phyloP scores from a whole-genome alignment of 2,113 vertebrate species.

The Saguinus imperator region DNA sequence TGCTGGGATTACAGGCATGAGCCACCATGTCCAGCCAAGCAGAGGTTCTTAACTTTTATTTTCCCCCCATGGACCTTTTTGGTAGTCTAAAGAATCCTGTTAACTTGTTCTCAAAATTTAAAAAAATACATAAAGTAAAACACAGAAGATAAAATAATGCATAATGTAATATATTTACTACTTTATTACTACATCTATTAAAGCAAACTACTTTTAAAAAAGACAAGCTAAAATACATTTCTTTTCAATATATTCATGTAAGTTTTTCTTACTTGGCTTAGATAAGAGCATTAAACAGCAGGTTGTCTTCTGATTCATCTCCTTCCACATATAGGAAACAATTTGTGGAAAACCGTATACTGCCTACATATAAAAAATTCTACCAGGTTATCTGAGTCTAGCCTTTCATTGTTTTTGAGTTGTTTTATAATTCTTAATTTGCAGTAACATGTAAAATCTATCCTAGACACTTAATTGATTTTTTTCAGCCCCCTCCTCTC shows the following conservation, averaged over 20 bases:
- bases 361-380: neutral
- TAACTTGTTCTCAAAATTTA: neutral
- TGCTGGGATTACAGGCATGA: too few species aligned
- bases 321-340: neutral
- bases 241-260: neutral
- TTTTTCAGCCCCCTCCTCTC: neutral
- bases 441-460: neutral
- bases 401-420: neutral
- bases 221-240: neutral
- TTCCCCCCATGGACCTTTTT: neutral
- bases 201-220: neutral
- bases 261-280: neutral
- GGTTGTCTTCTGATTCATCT: neutral
- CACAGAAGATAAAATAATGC: neutral
- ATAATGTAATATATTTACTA: neutral
- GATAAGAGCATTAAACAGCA: neutral
- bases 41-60: neutral
- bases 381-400: neutral
- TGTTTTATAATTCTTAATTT: neutral
- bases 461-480: neutral
- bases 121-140: constrained; percentile 25
- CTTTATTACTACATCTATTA: neutral
- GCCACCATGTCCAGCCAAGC: neutral
- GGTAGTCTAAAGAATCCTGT: neutral
- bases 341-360: neutral